Conservation (phyloP, 1,140 invertebrate species). For the Leptinotarsa undecemlineata region DNA sequence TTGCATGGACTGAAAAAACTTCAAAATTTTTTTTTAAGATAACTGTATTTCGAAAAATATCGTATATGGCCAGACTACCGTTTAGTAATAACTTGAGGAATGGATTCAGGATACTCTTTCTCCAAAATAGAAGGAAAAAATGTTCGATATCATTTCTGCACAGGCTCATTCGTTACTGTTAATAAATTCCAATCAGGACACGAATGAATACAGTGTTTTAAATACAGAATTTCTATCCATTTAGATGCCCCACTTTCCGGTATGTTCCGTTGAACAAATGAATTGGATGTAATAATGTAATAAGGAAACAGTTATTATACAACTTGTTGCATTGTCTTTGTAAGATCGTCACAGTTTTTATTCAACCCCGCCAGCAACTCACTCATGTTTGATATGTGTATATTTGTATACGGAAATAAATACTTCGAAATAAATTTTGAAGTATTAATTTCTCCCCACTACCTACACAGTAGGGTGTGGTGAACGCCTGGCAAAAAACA, state of each 20-base stretch:
- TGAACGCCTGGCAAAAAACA: too few relatives aligned
- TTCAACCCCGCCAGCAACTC: background rate
- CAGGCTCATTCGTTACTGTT: background rate
- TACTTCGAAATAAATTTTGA: too few relatives aligned
- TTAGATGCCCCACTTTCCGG: background rate
- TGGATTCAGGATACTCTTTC: background rate
- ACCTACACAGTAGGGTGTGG: too few relatives aligned
- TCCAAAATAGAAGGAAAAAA: background rate
- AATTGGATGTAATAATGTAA: background rate
- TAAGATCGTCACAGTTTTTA: background rate
- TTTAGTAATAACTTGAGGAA: background rate
- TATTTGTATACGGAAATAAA: background rate
- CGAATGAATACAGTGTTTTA: background rate
- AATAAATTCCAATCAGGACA: background rate
- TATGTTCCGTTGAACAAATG: background rate
- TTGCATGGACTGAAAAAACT: background rate
- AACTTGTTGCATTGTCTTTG: too few relatives aligned
- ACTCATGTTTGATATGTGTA: background rate
- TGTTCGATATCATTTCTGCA: background rate
- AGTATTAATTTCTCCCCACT: too few relatives aligned
- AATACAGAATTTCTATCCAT: background rate
- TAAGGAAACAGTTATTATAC: background rate
- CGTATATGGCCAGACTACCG: background rate
- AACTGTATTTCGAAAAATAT: background rate
- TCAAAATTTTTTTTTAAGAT: too few relatives aligned